Evolutionary conservation across 2,797 vertebrate genomes (phyloP).

Genomic region (Syngnathus acus): DNA sequence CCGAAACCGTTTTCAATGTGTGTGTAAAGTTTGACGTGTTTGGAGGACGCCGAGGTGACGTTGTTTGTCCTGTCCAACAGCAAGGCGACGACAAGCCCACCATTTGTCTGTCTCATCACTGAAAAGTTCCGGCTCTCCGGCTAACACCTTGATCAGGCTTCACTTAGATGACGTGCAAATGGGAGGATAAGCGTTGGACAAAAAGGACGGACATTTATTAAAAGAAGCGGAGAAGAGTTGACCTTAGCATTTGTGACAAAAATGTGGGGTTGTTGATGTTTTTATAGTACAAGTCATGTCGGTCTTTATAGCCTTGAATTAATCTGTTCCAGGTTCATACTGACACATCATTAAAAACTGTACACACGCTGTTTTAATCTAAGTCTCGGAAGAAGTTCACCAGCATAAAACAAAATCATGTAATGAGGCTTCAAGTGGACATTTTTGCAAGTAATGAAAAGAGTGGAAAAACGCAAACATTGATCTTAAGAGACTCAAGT

Average conservation of each 20-base stretch:
- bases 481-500: too few species aligned
- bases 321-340: background rate
- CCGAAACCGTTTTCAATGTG: constrained; percentile 23
- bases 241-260: background rate
- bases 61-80: constrained; percentile 23
- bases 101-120: background rate
- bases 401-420: background rate
- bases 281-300: background rate
- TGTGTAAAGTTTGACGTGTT: constrained; percentile 51
- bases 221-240: background rate
- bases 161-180: background rate
- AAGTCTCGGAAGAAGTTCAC: background rate
- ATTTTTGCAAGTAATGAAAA: background rate
- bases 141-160: background rate
- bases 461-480: background rate
- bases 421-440: background rate
- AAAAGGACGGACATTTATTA: background rate
- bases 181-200: background rate
- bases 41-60: constrained; percentile 28
- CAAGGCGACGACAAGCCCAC: constrained; percentile 24
- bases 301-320: background rate
- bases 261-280: background rate
- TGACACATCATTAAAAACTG: background rate
- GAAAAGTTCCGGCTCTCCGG: background rate
- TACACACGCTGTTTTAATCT: background rate